These are phyloP conservation scores for Pelosia muscerda DNA, from an alignment of 2,888 invertebrate genomes.

Conservation along the genomic window DNA sequence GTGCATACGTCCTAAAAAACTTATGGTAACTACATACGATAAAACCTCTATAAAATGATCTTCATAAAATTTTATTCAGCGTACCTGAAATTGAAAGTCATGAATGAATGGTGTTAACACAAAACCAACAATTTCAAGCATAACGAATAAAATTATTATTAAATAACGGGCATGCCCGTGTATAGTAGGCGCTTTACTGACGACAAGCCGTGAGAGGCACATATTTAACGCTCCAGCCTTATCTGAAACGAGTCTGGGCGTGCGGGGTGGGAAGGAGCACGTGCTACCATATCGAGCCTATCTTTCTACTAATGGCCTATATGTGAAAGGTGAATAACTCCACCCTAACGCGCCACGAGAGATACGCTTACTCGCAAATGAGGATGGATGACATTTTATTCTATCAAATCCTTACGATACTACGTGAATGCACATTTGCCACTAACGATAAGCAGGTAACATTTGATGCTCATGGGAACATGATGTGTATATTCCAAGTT, in stretches of 20 bases:
- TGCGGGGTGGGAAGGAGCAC: slow-evolving; percentile 59
- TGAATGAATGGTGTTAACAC: slow-evolving; percentile 34
- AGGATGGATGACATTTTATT: slow-evolving; percentile 68
- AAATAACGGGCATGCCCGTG: slow-evolving; percentile 55
- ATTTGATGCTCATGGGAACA: slow-evolving; percentile 12
- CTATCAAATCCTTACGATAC: slow-evolving; percentile 56
- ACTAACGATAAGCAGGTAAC: slow-evolving; percentile 24
- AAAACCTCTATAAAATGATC: slow-evolving; percentile 23
- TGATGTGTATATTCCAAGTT: background rate
- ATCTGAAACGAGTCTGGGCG: slow-evolving; percentile 69
- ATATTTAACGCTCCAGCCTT: slow-evolving; percentile 77
- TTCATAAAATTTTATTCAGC: slow-evolving; percentile 20
- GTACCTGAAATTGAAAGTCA: slow-evolving; percentile 56
- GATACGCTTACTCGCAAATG: slow-evolving; percentile 65
- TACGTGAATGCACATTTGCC: slow-evolving; percentile 24
- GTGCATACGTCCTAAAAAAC: slow-evolving; percentile 19
- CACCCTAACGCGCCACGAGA: slow-evolving; percentile 67
- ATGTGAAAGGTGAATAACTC: slow-evolving; percentile 82
- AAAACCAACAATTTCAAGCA: slow-evolving; percentile 42
- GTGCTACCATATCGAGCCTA: slow-evolving; percentile 78
- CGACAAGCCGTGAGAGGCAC: slow-evolving; percentile 71
- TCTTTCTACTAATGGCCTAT: slow-evolving; percentile 82
- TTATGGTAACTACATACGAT: slow-evolving; percentile 34
- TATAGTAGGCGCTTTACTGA: slow-evolving; percentile 63
- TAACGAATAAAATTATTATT: slow-evolving; percentile 57